Evolutionary conservation across 2,113 vertebrate genomes (phyloP), one percentile per base, ranked within the genome.

Genomic region (Promerops cafer): DNA sequence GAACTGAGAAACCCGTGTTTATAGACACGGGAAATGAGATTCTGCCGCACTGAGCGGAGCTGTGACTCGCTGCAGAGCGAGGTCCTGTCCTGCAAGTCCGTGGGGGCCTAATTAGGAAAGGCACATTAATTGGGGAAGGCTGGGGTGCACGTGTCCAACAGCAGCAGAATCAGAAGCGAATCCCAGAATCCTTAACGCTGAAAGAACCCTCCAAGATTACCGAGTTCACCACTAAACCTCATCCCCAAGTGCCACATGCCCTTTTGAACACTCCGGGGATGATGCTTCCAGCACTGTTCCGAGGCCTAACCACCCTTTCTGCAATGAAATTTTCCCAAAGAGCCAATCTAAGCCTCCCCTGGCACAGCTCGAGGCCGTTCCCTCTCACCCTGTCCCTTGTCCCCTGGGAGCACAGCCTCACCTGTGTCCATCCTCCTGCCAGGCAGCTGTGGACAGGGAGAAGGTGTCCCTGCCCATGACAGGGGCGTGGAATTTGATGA

Each of bases 271-370:
- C 74, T 7, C 22, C 23, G 1, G 33, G 11, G 11, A 28, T 20
- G 33, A 4, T 1, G 26, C 33, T 45, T 7, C 63, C 72, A 33
- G 37, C 18, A 0, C 26, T 18, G 26, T 2, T 52, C 63, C 39
- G 3, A 13, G 16, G 11, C 15, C 23, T 8, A 7, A 10, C 22
- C 63, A 37, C 18, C 11, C 15, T 39, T 52, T 33, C 27, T 14
- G 2, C 1, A 0, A 13, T 9, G 2, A 39, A 39, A 4, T 71
- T 40, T 26, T 0, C 56, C 40, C 13, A 30, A 22, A 70, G 9
- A 30, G 2, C 40, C 75, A 4, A 15, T 2, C 13, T 49, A 6
- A 47, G 12, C 30, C 9, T 70, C 24, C 24, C 56, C 47, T 40
- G 30, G 24, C 40, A n/a, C 39, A 16, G 3, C 28, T 11, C 7